Percentiles rank a stretch among this genome's conserved stretches.
phyloP scores from a whole-genome alignment of 2,888 invertebrate genomes.

The Caenorhabditis panamensis region DNA sequence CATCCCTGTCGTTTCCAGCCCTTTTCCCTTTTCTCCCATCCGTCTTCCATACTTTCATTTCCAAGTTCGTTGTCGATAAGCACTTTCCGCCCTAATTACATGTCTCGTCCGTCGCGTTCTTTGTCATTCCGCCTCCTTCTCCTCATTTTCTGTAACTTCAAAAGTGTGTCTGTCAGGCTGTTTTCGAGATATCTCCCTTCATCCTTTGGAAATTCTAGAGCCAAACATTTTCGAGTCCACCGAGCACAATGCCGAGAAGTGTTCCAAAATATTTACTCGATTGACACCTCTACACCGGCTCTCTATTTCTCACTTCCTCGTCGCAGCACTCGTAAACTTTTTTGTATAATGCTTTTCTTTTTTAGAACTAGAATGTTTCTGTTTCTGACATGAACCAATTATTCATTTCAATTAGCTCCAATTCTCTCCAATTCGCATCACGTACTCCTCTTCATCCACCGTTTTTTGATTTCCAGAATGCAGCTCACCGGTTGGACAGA shows the following conservation, averaged over 20 bases:
- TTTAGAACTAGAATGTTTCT: background rate
- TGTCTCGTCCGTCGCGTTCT: conserved; percentile 7
- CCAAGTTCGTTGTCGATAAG: conserved; percentile 12
- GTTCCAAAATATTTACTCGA: conserved; percentile 43
- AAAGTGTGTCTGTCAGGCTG: conserved; percentile 13
- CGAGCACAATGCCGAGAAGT: conserved; percentile 10
- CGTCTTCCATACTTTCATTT: conserved; percentile 8
- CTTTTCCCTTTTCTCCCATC: background rate
- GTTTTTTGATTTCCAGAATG: conserved; percentile 22
- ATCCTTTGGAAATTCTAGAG: conserved; percentile 16
- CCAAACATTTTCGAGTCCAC: conserved; percentile 16
- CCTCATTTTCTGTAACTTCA: background rate
- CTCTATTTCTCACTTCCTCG: background rate
- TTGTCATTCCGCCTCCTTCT: background rate
- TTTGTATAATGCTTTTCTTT: background rate
- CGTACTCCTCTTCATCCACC: background rate
- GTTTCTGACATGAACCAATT: background rate
- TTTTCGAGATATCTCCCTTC: conserved; percentile 27
- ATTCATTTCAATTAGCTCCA: background rate
- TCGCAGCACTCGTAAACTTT: background rate
- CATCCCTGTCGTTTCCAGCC: conserved; percentile 5
- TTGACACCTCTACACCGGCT: conserved; percentile 8
- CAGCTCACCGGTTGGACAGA: conserved; percentile 54
- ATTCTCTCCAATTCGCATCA: background rate
- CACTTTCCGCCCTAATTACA: conserved; percentile 4